These are phyloP conservation scores for Semicossyphus pulcher DNA, from an alignment of 2,113 vertebrate genomes.

Conservation along the genomic window DNA sequence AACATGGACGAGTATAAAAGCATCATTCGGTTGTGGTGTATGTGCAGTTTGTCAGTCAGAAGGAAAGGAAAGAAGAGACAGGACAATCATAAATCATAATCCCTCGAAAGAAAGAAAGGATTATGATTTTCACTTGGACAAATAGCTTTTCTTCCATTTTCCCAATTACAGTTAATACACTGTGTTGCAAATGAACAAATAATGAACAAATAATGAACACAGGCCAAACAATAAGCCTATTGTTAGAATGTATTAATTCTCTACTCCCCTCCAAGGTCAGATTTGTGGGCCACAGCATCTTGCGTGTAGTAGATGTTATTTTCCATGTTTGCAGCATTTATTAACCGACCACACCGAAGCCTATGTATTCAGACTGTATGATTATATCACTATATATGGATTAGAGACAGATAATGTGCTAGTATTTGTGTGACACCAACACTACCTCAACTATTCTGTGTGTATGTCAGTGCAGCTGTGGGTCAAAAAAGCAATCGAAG, in stretches of 20 bases:
- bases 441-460: neutral
- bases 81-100: slow-evolving; percentile 51
- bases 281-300: slow-evolving; percentile 37
- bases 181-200: slow-evolving; percentile 58
- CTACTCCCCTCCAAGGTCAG: slow-evolving; percentile 45
- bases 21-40: slow-evolving; percentile 5
- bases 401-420: slow-evolving; percentile 42
- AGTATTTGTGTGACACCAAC: neutral
- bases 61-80: slow-evolving; percentile 11
- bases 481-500: slow-evolving; percentile 5
- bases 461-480: neutral
- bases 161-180: slow-evolving; percentile 53
- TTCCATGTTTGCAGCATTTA: slow-evolving; percentile 59
- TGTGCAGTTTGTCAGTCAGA: slow-evolving; percentile 14
- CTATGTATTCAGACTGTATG: slow-evolving; percentile 39
- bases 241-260: slow-evolving; percentile 56
- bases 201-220: slow-evolving; percentile 64
- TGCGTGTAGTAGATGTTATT: slow-evolving; percentile 49
- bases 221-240: slow-evolving; percentile 60
- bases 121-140: slow-evolving; percentile 54
- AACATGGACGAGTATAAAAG: slow-evolving; percentile 13
- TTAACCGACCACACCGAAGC: slow-evolving; percentile 38
- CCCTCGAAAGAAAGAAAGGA: slow-evolving; percentile 47
- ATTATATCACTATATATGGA: slow-evolving; percentile 52
- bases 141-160: slow-evolving; percentile 48